Evolutionary conservation across 2,888 invertebrate species (phyloP).

Genomic region (Troides helena): DNA sequence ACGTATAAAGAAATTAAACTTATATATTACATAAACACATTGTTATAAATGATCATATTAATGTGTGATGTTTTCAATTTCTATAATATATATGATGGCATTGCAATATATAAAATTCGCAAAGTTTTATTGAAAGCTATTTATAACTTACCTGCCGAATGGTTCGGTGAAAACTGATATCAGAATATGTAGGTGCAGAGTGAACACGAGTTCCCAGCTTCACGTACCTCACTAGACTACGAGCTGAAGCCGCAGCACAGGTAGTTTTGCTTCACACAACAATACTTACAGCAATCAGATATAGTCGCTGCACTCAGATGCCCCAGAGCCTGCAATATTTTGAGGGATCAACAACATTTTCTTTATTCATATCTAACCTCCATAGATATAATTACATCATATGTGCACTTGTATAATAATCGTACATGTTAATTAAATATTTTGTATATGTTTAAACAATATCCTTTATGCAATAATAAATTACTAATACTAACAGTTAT

Average conservation of each 20-base stretch:
- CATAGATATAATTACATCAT: no score
- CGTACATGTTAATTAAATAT: no score
- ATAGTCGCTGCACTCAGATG: slow-evolving; percentile 17
- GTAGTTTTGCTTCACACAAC: slow-evolving; percentile 47
- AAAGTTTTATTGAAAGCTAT: not conserved
- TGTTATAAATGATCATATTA: not conserved
- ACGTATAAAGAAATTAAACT: not conserved
- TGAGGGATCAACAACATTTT: slow-evolving; percentile 14
- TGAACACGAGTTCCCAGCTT: slow-evolving; percentile 41
- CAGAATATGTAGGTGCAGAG: not conserved
- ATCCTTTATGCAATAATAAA: no score
- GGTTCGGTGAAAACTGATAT: not conserved
- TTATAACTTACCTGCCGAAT: slow-evolving; percentile 25
- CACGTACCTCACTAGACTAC: slow-evolving; percentile 46
- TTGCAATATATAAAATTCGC: slow-evolving; percentile 1
- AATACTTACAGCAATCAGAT: slow-evolving; percentile 37
- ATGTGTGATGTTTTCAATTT: not conserved
- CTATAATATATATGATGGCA: not conserved
- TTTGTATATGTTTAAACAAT: no score
- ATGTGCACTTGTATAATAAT: no score
- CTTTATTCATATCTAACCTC: not conserved
- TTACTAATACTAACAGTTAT: no score
- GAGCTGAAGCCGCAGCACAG: slow-evolving; percentile 31
- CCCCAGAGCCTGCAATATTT: not conserved
- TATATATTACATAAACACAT: not conserved